A percentile compares a stretch with the other conserved stretches of the same genome.
phyloP scores from a whole-genome alignment of 2,888 invertebrate genomes.

The Therioaphis trifolii region DNA sequence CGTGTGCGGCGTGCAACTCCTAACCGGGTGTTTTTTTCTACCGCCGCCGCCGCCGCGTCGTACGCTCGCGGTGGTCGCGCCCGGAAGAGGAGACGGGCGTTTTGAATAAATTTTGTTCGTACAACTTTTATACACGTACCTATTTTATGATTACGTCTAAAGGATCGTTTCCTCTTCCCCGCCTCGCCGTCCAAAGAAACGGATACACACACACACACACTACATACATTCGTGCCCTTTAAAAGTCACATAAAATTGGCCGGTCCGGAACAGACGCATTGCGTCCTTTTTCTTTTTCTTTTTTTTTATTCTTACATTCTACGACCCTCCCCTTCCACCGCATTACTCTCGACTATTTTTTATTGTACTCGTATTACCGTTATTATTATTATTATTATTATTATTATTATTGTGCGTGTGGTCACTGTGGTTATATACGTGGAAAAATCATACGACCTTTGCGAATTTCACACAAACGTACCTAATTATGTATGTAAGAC shows the following conservation, averaged over 20 bases:
- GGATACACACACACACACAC: conserved; percentile 4
- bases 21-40: conserved; percentile 7
- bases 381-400: conserved; percentile 12
- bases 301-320: neutral
- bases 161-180: conserved; percentile 22
- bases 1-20: conserved; percentile 29
- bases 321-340: neutral
- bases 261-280: conserved; percentile 55
- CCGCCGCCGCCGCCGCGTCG: neutral
- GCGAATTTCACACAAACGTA: neutral
- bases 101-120: conserved; percentile 48
- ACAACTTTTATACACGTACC: neutral
- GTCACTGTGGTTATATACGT: no score
- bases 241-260: conserved; percentile 59
- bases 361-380: neutral
- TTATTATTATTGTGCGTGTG: no score
- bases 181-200: conserved; percentile 1
- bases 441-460: no score
- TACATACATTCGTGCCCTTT: neutral
- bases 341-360: conserved; percentile 29
- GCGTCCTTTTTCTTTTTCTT: conserved; percentile 36
- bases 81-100: conserved; percentile 9
- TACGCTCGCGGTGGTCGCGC: neutral
- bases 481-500: neutral
- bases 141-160: conserved; percentile 54